Percentiles rank a stretch among this genome's conserved stretches.
Conservation (phyloP, 2,113 vertebrate genomes). For the Callithrix jacchus region DNA sequence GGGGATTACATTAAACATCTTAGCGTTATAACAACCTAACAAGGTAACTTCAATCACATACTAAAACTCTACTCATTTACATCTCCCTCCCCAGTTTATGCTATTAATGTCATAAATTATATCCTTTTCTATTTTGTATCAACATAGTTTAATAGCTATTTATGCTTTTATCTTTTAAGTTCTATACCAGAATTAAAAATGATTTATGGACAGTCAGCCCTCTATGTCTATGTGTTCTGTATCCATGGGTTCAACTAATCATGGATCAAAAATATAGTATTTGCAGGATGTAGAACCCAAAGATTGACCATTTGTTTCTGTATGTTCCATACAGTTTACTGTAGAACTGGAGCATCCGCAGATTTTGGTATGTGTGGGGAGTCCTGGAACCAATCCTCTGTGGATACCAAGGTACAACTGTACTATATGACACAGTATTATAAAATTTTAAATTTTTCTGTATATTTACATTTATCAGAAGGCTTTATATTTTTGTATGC, state of each 20-base stretch:
- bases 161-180: background rate
- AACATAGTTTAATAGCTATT: background rate
- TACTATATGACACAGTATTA: background rate
- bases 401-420: background rate
- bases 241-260: background rate
- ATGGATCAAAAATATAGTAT: background rate
- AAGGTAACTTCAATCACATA: background rate
- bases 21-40: background rate
- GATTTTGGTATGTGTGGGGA: background rate
- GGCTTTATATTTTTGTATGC: background rate
- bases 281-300: background rate
- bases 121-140: background rate
- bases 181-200: background rate
- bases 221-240: background rate
- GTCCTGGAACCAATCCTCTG: background rate
- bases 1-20: background rate
- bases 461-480: background rate
- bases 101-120: background rate
- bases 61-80: background rate
- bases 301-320: background rate
- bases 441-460: background rate
- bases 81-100: background rate
- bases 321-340: background rate
- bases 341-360: background rate
- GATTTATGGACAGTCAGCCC: background rate